Percentiles rank a stretch among this genome's conserved stretches.
Evolutionary conservation across 2,113 vertebrate genomes (phyloP).

Genomic region (Callospermophilus lateralis): DNA sequence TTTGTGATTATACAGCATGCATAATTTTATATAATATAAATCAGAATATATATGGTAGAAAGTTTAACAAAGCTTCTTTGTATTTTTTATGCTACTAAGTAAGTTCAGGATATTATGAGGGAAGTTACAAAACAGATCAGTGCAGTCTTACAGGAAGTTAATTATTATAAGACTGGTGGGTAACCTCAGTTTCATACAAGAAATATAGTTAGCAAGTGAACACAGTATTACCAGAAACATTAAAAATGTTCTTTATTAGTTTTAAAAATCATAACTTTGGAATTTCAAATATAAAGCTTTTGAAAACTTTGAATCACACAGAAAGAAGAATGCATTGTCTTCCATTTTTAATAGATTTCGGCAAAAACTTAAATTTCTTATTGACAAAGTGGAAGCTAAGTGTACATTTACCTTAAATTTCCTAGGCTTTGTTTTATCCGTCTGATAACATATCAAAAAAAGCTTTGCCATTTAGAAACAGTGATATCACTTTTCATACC

Average conservation of each 20-base stretch:
- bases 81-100: neutral
- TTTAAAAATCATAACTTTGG: neutral
- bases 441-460: neutral
- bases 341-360: neutral
- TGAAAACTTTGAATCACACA: neutral
- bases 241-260: neutral
- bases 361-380: constrained; percentile 9
- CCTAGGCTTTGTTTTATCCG: neutral
- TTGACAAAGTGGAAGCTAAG: neutral
- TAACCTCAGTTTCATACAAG: neutral
- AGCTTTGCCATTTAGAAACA: neutral
- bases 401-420: neutral
- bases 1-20: neutral
- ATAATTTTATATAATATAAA: neutral
- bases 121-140: neutral
- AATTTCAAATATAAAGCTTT: neutral
- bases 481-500: neutral
- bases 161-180: neutral
- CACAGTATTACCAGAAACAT: neutral
- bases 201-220: neutral
- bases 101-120: neutral
- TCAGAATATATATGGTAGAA: neutral
- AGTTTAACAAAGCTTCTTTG: neutral
- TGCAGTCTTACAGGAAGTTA: neutral
- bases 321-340: neutral